Evolutionary conservation across 2,888 invertebrate genomes (phyloP), one percentile per base, ranked within the genome.

Genomic region (Chydorus sphaericus): DNA sequence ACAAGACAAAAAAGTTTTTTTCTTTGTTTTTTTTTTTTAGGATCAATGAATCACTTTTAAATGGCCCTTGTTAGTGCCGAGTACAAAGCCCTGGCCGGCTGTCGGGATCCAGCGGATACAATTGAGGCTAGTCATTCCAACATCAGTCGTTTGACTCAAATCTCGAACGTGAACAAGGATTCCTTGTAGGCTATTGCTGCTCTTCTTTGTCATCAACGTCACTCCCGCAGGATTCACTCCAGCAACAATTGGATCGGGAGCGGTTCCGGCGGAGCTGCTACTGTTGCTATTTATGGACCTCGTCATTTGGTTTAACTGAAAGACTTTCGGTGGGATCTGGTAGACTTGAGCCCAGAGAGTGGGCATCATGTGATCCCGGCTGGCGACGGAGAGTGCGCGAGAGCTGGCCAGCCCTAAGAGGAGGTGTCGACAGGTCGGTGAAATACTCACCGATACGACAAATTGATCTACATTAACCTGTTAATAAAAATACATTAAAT

Each of bases 41-140:
- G n/a, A n/a, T 44, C 44, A 65, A 59, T 66, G 66, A 67, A 84
- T 74, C 63, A 85, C 77, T 65, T 80, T 80, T 60, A 90, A 75
- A 65, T 85, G 83, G 54, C 89, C 90, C 18, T 82, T 81, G 68
- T 86, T 89, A 62, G 88, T 89, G 23, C 86, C 88, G 69, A 86
- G 89, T 52, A 87, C 82, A 57, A 89, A 75, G 2, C 89, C 89
- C 66, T 87, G 85, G 0, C 89, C 89, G 0, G 86, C 79, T 49
- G 78, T 77, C 0, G 88, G 88, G 55, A 86, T 77, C 88, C 88
- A 90, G 55, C 85, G 76, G 54, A 87, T 82, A 64, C 87, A 87
- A 73, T 89, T 89, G 48, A 88, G 76, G 67, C 83, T 85, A 56
- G 82, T 80, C 64, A 81, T 79, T 50, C 77, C 77, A 48, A 77